Conservation (phyloP, 2,113 vertebrate genomes). For the Podarcis muralis region DNA sequence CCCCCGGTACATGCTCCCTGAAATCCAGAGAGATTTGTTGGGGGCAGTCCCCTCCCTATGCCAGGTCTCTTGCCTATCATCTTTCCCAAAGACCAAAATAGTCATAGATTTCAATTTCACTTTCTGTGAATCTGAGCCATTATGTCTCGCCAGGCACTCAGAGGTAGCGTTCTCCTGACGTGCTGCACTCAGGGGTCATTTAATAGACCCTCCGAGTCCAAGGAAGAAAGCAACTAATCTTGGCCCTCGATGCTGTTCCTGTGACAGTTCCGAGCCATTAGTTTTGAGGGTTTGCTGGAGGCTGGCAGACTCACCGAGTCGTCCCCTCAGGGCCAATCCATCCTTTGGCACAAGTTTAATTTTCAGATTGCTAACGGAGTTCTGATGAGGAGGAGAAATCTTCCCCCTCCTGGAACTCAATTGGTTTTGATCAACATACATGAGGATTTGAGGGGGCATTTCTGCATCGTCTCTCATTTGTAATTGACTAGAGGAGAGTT, state of each 20-base stretch:
- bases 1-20: neutral
- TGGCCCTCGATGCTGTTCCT: neutral
- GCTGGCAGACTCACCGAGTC: slow-evolving; percentile 1
- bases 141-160: neutral
- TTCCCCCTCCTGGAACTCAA: fast-evolving
- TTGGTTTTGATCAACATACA: slow-evolving; percentile 43
- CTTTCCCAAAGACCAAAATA: neutral
- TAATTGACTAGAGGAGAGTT: slow-evolving; percentile 10
- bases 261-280: slow-evolving; percentile 38
- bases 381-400: slow-evolving; percentile 26
- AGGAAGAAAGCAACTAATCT: slow-evolving; percentile 1
- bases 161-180: neutral
- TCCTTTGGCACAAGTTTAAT: neutral
- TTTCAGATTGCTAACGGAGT: slow-evolving; percentile 42
- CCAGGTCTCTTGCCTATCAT: neutral
- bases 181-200: slow-evolving; percentile 25
- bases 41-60: neutral
- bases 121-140: neutral
- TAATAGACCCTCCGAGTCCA: slow-evolving; percentile 26
- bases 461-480: slow-evolving; percentile 29
- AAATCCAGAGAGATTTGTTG: neutral
- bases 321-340: slow-evolving; percentile 24
- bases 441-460: slow-evolving; percentile 21
- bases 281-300: slow-evolving; percentile 2
- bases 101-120: neutral